A percentile compares a stretch with the other conserved stretches of the same genome.
These are phyloP conservation scores for Menura novaehollandiae DNA, from an alignment of 2,113 vertebrate genomes.

Conservation along the genomic window DNA sequence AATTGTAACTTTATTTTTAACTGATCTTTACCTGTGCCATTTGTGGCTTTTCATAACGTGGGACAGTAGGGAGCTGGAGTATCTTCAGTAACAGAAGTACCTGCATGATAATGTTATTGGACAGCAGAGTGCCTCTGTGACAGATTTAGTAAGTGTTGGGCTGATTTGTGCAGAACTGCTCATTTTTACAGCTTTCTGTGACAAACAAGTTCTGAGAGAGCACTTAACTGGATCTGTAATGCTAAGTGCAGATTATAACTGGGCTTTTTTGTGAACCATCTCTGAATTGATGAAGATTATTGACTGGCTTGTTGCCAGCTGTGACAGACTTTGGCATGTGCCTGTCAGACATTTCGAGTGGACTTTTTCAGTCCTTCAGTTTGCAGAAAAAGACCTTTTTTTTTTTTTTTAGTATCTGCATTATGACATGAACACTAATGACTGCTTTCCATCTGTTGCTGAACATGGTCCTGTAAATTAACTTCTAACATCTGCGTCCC, in stretches of 20 bases:
- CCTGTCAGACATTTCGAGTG: not conserved
- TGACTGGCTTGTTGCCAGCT: not conserved
- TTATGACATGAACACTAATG: not conserved
- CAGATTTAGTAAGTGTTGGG: not conserved
- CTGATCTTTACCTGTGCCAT: not conserved
- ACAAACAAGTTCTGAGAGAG: not conserved
- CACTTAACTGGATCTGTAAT: not conserved
- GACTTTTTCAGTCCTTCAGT: not conserved
- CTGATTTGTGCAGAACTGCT: not conserved
- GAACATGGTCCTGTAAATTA: not conserved
- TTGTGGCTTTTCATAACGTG: not conserved
- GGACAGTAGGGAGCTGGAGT: not conserved
- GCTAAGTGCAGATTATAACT: not conserved
- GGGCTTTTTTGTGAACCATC: accelerated
- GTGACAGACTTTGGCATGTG: not conserved
- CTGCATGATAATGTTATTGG: not conserved
- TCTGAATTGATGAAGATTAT: not conserved
- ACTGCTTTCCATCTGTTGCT: not conserved
- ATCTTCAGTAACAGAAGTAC: not conserved
- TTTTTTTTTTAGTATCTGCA: not conserved
- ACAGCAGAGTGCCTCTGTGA: not conserved
- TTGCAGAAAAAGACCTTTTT: not conserved
- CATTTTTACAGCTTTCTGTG: not conserved
- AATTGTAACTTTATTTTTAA: not conserved
- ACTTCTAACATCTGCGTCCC: not conserved